Evolutionary conservation across 2,888 invertebrate genomes (phyloP).

Genomic region (Eristalinus aeneus): DNA sequence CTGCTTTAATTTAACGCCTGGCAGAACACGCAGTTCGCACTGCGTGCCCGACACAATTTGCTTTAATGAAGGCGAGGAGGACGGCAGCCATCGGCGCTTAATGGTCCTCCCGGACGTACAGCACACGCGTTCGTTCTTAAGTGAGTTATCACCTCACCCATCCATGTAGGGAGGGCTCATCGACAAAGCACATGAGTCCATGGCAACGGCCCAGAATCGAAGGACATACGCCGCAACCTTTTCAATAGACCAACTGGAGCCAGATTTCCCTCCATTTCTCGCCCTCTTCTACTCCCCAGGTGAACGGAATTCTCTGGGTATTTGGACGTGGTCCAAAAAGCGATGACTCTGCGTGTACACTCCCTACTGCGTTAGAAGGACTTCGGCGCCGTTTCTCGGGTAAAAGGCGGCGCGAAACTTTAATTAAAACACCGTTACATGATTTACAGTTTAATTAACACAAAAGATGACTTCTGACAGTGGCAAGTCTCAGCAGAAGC

Average conservation of each 20-base stretch:
- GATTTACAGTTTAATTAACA: constrained; percentile 4
- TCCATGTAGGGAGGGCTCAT: not conserved
- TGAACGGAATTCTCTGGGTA: not conserved
- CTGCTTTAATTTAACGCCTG: not conserved
- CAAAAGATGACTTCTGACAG: not conserved
- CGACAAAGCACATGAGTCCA: not conserved
- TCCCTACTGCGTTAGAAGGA: not conserved
- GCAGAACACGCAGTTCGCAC: not conserved
- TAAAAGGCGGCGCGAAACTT: not conserved
- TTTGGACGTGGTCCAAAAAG: not conserved
- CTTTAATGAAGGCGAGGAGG: not conserved
- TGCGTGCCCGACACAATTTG: not conserved
- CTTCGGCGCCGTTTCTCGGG: not conserved
- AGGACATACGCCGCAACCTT: not conserved
- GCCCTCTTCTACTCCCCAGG: not conserved
- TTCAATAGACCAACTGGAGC: not conserved
- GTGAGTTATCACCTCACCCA: not conserved
- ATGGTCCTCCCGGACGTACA: too few relatives aligned
- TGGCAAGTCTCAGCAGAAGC: not conserved
- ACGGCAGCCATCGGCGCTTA: not conserved
- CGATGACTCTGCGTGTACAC: not conserved
- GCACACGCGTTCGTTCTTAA: not conserved
- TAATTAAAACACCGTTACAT: not conserved
- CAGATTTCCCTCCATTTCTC: not conserved
- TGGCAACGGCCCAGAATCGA: not conserved